These are phyloP conservation scores for Meganola albula DNA, from an alignment of 2,888 invertebrate genomes.

Conservation along the genomic window DNA sequence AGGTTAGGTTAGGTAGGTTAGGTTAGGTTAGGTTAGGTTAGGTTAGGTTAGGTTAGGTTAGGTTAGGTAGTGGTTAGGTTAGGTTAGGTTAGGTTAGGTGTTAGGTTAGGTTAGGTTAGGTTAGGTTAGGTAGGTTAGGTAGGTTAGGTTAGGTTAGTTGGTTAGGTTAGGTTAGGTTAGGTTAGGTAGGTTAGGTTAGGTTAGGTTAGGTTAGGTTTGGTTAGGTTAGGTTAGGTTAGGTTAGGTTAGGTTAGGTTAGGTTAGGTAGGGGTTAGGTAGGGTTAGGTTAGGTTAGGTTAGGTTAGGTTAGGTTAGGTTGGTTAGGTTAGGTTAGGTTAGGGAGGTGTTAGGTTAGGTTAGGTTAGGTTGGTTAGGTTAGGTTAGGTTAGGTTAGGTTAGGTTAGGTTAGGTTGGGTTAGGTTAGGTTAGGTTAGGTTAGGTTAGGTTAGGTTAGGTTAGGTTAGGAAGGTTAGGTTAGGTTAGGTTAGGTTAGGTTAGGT, in stretches of 20 bases:
- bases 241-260: constrained; percentile 19
- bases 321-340: constrained; percentile 13
- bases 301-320: constrained; percentile 14
- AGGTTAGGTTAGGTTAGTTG: constrained; percentile 23
- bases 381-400: constrained; percentile 18
- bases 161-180: constrained; percentile 29
- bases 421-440: constrained; percentile 20
- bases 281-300: constrained; percentile 21
- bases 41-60: constrained; percentile 30
- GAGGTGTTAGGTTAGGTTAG: constrained; percentile 17
- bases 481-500: constrained; percentile 20
- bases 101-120: constrained; percentile 26
- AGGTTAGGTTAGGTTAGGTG: constrained; percentile 26
- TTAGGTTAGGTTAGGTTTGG: constrained; percentile 18
- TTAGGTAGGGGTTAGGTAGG: constrained; percentile 18
- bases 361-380: constrained; percentile 24
- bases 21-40: constrained; percentile 29
- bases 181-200: constrained; percentile 26
- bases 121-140: constrained; percentile 28
- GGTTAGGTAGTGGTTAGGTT: constrained; percentile 23
- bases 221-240: constrained; percentile 19
- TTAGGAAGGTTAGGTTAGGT: constrained; percentile 12
- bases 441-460: constrained; percentile 22
- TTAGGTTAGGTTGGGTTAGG: constrained; percentile 18
- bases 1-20: constrained; percentile 23